Evolutionary conservation across 2,888 invertebrate genomes (phyloP), one percentile per base, ranked within the genome.

Genomic region (Andrena fulva): DNA sequence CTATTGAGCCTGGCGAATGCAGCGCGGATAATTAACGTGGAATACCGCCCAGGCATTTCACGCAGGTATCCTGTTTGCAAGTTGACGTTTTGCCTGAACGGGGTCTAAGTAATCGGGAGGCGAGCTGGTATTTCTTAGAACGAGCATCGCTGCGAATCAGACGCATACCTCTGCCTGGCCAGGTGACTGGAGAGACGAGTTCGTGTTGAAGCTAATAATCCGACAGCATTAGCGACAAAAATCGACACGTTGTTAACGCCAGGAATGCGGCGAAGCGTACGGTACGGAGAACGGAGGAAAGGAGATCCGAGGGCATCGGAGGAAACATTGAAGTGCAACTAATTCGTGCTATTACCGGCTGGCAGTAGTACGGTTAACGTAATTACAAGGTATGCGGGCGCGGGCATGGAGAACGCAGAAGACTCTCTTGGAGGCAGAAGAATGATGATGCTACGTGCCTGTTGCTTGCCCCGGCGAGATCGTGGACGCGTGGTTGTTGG

Each of bases 401-500:
- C 82, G 78, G 79, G 74, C 73, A 54, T 31, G 71, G 68, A 73
- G 84, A 80, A 68, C 86, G 73, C 72, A 64, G 48, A 82, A 77
- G 79, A 81, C 69, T 88, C 85, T 76, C 82, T 69, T 20, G 74
- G 69, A 29, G 78, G 67, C 82, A 81, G 89, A 92, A 92, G 92
- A 92, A 89, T 91, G 91, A 92, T 92, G 92, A 92, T 92, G 89
- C 89, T 85, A 83, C 82, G 87, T 88, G 90, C 91, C 91, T 91
- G 91, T 91, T 91, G 91, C 91, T 87, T 87, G 84, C 77, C 84
- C 75, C 85, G 60, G 54, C 59, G 70, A 54, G 71, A 71, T 77
- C 69, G 52, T 62, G 67, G 78, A 85, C 82, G 87, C 85, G 80
- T 77, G 82, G 78, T 79, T 72, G 76, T 78, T 81, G 72, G 82